Percentiles rank a stretch among this genome's conserved stretches.
These are phyloP conservation scores for Neoitamus cyanurus DNA, from an alignment of 2,888 invertebrate species.

Conservation along the genomic window DNA sequence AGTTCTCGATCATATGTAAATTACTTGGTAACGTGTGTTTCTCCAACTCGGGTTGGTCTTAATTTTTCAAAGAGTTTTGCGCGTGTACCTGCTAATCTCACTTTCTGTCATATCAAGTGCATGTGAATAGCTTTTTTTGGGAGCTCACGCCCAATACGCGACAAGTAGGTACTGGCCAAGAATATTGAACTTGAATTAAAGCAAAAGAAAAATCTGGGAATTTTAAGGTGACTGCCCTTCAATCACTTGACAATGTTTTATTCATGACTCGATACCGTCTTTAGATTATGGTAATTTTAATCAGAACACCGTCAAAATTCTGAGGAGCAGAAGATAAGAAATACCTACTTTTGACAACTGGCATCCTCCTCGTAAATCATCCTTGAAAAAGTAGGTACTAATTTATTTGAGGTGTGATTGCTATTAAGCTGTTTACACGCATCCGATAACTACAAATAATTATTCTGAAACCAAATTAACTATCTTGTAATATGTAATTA, in stretches of 20 bases:
- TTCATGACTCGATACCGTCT: background rate
- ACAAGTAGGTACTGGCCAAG: background rate
- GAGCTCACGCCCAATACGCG: background rate
- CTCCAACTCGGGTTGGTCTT: background rate
- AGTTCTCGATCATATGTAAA: background rate
- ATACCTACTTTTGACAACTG: background rate
- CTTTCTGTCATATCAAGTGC: conserved; percentile 1
- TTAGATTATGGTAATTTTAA: background rate
- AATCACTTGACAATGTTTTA: background rate
- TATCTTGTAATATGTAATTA: background rate
- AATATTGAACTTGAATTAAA: background rate
- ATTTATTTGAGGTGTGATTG: background rate
- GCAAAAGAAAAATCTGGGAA: background rate
- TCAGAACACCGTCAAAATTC: background rate
- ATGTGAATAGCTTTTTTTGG: background rate
- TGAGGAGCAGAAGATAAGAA: background rate
- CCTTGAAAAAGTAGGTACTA: background rate
- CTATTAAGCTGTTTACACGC: background rate
- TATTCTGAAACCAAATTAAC: background rate
- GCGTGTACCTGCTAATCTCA: background rate
- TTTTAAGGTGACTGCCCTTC: background rate
- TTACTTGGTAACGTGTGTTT: background rate
- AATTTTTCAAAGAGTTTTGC: background rate
- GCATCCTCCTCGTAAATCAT: background rate
- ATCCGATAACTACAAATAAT: background rate